Base-by-base conservation (phyloP, 2,113 vertebrate species). In the Thalassarche chlororhynchos region DNA sequence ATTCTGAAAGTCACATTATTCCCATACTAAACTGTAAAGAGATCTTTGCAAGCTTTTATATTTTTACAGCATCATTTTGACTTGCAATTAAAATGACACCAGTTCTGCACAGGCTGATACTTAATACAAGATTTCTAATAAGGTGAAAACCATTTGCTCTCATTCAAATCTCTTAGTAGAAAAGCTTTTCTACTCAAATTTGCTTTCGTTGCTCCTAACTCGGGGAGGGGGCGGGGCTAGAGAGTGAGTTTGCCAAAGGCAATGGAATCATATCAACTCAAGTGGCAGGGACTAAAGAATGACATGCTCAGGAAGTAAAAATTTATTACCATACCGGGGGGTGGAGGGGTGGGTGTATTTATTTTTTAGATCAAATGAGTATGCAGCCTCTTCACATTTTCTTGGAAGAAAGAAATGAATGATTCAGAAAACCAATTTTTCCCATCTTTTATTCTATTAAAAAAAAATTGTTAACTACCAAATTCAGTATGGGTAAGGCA, bases 221-320 rank as follows among this genome's bases (percentile, higher is more conserved):
- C 24, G 2, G 10, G 21, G 36, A 8, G 16, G 5, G 3, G 1
- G 5, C 10, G 5, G 2, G 18, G 18, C 17, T 8, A 32, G 57
- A 24, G 21, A 4, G 20, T 26, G 11, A 54, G 46, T 78, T 68
- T 82, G 72, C 47, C 55, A 76, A 79, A 72, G 26, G 26, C 21
- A 40, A 25, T n/a, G 31, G 29, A 58, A 58, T 51, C 18, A 9
- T 26, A 44, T 25, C 25, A 79, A 15, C 5, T 70, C 34, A 23
- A 23, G 34, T 18, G 32, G 28, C 16, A 89, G 79, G 49, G 51
- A 29, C 14, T 80, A 49, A 54, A 69, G 10, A 80, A n/a, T 82
- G 14, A 65, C 12, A 58, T n/a, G 10, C 28, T 29, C 8, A 61
- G 29, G 24, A 71, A 71, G 40, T 62, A 60, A 81, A 42, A 83